phyloP scores from a whole-genome alignment of 2,888 invertebrate genomes.

The Unio delphinus region DNA sequence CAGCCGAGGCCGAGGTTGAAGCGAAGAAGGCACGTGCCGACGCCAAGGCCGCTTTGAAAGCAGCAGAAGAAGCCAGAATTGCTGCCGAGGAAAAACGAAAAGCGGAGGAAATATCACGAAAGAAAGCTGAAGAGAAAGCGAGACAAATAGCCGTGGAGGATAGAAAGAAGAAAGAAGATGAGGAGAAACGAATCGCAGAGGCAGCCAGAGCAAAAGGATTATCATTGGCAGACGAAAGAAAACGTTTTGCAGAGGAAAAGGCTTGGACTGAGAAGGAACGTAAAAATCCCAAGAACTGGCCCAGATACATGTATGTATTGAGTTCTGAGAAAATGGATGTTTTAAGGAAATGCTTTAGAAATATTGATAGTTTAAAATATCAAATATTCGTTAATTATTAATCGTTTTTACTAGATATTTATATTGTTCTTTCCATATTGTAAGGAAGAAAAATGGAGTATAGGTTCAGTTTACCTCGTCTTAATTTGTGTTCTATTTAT shows the following conservation, averaged over 20 bases:
- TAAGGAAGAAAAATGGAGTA: too few relatives aligned
- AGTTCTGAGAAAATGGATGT: background rate
- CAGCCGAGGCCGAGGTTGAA: slow-evolving; percentile 42
- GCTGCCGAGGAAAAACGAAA: slow-evolving; percentile 45
- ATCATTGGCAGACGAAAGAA: slow-evolving; percentile 51
- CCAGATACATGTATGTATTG: slow-evolving; percentile 52
- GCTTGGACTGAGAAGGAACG: slow-evolving; percentile 43
- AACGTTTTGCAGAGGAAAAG: slow-evolving; percentile 35
- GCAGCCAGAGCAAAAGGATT: slow-evolving; percentile 51
- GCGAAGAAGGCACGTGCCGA: slow-evolving; percentile 38
- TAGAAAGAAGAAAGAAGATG: slow-evolving; percentile 42
- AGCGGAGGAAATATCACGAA: slow-evolving; percentile 45
- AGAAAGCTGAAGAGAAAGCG: slow-evolving; percentile 44
- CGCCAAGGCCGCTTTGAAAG: slow-evolving; percentile 30
- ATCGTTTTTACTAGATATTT: background rate
- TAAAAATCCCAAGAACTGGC: slow-evolving; percentile 63
- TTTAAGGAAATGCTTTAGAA: background rate
- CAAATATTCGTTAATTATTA: too few relatives aligned
- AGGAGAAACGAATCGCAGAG: slow-evolving; percentile 39
- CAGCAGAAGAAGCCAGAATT: slow-evolving; percentile 41
- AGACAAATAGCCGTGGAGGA: slow-evolving; percentile 47
- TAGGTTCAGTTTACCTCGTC: too few relatives aligned
- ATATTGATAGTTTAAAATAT: background rate
- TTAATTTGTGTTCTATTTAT: too few relatives aligned
- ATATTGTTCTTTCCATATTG: background rate